Percentiles rank a stretch among this genome's conserved stretches.
These are phyloP conservation scores for Anabas testudineus DNA, from an alignment of 2,797 vertebrate genomes.

Conservation along the genomic window DNA sequence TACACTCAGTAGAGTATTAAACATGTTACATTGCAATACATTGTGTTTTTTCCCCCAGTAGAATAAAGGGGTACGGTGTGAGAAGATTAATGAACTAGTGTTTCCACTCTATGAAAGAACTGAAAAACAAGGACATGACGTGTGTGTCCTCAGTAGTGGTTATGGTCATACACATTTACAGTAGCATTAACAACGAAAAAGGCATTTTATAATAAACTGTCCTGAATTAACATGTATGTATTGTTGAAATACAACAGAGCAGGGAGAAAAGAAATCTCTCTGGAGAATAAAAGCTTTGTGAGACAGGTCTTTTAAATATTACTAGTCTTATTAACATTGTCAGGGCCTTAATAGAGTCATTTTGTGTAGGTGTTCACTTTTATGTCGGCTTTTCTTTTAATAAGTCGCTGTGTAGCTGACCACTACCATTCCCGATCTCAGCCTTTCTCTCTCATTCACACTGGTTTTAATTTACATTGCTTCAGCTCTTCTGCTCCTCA, in stretches of 20 bases:
- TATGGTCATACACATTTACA: slow-evolving; percentile 1
- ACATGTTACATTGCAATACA: too few species aligned
- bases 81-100: slow-evolving; percentile 11
- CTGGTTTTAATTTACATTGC: slow-evolving; percentile 11
- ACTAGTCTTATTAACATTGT: neutral
- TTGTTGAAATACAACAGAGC: neutral
- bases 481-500: slow-evolving; percentile 31
- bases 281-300: slow-evolving; percentile 2
- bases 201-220: slow-evolving; percentile 6
- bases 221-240: slow-evolving; percentile 8
- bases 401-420: slow-evolving; percentile 28
- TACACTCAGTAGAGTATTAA: too few species aligned
- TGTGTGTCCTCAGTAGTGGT: slow-evolving; percentile 5
- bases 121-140: slow-evolving; percentile 41
- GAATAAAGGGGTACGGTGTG: neutral
- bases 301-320: slow-evolving; percentile 3
- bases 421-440: slow-evolving; percentile 21
- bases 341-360: slow-evolving; percentile 16
- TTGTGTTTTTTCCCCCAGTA: too few species aligned
- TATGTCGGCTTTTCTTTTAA: slow-evolving; percentile 5
- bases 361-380: slow-evolving; percentile 14
- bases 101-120: slow-evolving; percentile 14
- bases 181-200: neutral
- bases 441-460: slow-evolving; percentile 24
- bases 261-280: slow-evolving; percentile 6